Evolutionary conservation across 2,888 invertebrate genomes (phyloP).

Genomic region (Chymomyza caudatula): DNA sequence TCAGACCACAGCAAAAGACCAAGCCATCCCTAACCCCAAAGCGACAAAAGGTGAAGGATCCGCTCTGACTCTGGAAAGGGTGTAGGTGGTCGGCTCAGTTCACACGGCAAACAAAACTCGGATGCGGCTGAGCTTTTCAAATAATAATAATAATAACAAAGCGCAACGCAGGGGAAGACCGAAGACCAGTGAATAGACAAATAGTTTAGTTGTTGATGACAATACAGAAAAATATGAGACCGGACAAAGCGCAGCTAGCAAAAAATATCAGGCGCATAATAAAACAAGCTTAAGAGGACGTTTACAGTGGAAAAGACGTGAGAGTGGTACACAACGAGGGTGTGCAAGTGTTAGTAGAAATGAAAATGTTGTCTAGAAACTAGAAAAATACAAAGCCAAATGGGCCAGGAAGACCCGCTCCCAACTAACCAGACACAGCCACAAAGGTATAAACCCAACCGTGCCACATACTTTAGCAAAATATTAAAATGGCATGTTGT

Average conservation of each 20-base stretch:
- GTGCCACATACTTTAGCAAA: conserved; percentile 47
- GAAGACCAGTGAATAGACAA: conserved; percentile 66
- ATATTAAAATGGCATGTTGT: conserved; percentile 72
- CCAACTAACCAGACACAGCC: not conserved
- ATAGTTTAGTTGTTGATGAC: conserved; percentile 69
- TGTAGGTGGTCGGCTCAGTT: conserved; percentile 19
- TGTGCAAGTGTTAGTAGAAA: conserved; percentile 26
- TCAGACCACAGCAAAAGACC: not conserved
- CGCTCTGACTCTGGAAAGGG: conserved; percentile 26
- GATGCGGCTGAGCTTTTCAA: conserved; percentile 47
- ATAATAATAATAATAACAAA: conserved; percentile 50
- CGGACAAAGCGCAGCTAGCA: conserved; percentile 52
- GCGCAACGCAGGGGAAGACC: conserved; percentile 34
- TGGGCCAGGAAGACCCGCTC: conserved; percentile 1
- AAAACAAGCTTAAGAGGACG: conserved; percentile 23
- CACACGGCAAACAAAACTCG: conserved; percentile 42
- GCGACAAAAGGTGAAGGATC: conserved; percentile 66
- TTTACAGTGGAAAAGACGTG: not conserved
- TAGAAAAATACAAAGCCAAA: conserved; percentile 31
- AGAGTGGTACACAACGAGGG: not conserved
- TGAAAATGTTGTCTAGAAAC: conserved; percentile 36
- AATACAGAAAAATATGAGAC: conserved; percentile 66
- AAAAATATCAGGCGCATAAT: conserved; percentile 59
- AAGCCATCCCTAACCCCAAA: conserved; percentile 3
- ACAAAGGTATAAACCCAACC: conserved; percentile 7